Evolutionary conservation across 2,113 vertebrate genomes (phyloP).

Genomic region (Lethenteron camtschaticum): DNA sequence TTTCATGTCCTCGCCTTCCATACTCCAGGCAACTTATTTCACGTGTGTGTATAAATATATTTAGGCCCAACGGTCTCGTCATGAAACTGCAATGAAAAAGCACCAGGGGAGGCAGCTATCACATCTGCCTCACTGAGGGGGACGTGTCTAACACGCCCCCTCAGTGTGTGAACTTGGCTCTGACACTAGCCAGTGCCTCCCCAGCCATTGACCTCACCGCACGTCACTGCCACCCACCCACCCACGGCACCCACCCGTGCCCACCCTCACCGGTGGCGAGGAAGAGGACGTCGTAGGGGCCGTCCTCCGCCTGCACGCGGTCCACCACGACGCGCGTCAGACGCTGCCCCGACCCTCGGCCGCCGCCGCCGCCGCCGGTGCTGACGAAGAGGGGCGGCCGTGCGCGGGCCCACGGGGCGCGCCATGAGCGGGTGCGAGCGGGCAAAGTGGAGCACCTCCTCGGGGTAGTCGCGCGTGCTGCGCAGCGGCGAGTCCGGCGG

Average conservation of each 20-base stretch:
- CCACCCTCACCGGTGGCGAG: conserved; percentile 56
- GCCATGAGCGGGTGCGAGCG: conserved; percentile 74
- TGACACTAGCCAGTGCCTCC: no score
- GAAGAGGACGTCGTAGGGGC: conserved; percentile 82
- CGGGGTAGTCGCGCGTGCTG: conserved; percentile 71
- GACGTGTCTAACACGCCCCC: no score
- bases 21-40: no score
- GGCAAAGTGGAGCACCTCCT: conserved; percentile 67
- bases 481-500: conserved; percentile 49
- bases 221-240: no score
- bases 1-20: no score
- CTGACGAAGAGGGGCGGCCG: conserved; percentile 50
- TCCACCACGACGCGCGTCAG: conserved; percentile 79
- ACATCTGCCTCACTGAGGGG: no score
- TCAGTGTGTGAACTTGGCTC: no score
- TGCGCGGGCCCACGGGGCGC: conserved; percentile 52
- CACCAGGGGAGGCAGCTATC: no score
- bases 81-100: no score
- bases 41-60: no score
- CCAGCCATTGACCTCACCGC: no score
- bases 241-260: neutral
- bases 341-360: neutral
- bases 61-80: no score
- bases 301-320: conserved; percentile 79
- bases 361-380: conserved; percentile 47